A percentile compares a stretch with the other conserved stretches of the same genome.
phyloP scores from a whole-genome alignment of 2,888 invertebrate genomes.

The Drosophila paracracens region DNA sequence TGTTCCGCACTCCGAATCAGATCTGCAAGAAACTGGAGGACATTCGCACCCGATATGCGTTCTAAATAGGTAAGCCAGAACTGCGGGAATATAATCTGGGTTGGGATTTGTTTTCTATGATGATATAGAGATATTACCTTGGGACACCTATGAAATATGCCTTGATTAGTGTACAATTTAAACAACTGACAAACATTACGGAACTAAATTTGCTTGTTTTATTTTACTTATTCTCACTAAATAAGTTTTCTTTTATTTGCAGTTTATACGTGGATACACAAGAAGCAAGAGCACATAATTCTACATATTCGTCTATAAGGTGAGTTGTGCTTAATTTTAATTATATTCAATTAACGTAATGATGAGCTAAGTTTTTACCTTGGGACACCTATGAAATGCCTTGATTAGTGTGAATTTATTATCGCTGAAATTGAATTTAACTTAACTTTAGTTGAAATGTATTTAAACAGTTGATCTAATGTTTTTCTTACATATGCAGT shows the following conservation, averaged over 20 bases:
- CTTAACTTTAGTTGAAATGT: neutral
- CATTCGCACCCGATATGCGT: slow-evolving; percentile 98
- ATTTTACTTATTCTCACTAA: neutral
- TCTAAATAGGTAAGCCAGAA: slow-evolving; percentile 88
- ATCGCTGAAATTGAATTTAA: slow-evolving; percentile 28
- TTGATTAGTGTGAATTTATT: slow-evolving; percentile 81
- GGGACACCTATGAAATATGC: slow-evolving; percentile 81
- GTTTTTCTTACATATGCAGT: slow-evolving; percentile 25
- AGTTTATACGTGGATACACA: slow-evolving; percentile 13
- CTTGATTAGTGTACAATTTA: slow-evolving; percentile 73
- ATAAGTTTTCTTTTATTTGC: slow-evolving; percentile 9
- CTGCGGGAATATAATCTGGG: no score
- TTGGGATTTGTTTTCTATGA: slow-evolving; percentile 36
- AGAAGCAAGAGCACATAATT: slow-evolving; percentile 17
- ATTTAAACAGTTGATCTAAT: slow-evolving; percentile 3
- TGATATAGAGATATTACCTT: slow-evolving; percentile 76
- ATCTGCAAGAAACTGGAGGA: slow-evolving; percentile 99
- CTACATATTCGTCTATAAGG: slow-evolving; percentile 30
- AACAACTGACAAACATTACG: slow-evolving; percentile 34
- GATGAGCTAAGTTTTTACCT: slow-evolving; percentile 82
- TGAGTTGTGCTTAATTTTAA: slow-evolving; percentile 22
- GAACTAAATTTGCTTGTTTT: neutral
- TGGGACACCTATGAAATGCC: slow-evolving; percentile 84
- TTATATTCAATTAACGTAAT: slow-evolving; percentile 17
- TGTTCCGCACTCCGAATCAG: slow-evolving; percentile 97